Evolutionary conservation across 2,113 vertebrate species (phyloP).

Genomic region (Hipposideros armiger): DNA sequence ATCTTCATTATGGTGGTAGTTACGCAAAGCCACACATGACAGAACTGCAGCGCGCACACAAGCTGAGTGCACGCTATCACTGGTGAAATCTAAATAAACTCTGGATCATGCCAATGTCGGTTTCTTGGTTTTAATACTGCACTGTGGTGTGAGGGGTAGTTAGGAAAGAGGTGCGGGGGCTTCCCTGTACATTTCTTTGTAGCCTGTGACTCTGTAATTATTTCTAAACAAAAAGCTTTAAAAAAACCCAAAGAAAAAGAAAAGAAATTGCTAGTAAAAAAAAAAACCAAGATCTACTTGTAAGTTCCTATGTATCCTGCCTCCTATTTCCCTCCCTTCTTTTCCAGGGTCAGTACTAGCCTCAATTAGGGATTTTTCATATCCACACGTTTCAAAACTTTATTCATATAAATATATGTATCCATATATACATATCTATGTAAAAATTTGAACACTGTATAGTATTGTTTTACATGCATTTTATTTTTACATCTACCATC

Average conservation of each 20-base stretch:
- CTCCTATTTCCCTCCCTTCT: not conserved
- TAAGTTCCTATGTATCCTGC: not conserved
- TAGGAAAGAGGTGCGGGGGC: not conserved
- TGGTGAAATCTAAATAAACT: not conserved
- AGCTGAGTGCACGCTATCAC: not conserved
- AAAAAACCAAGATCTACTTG: not conserved
- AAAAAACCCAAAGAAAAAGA: not conserved
- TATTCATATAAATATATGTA: not conserved
- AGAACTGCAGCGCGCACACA: not conserved
- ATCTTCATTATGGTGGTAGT: not conserved
- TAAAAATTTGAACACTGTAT: no score
- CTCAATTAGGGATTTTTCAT: not conserved
- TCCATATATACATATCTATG: no score
- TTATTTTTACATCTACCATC: not conserved
- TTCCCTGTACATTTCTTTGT: not conserved
- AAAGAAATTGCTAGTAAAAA: not conserved
- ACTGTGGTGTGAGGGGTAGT: not conserved
- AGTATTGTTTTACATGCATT: not conserved
- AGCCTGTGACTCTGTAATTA: not conserved
- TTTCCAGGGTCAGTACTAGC: not conserved
- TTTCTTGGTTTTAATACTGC: not conserved
- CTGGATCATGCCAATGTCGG: not conserved
- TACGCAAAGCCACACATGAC: not conserved
- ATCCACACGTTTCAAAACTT: not conserved
- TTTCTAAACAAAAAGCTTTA: not conserved